Conservation (phyloP, 1,140 invertebrate genomes). For the Panagrolaimus sp. region DNA sequence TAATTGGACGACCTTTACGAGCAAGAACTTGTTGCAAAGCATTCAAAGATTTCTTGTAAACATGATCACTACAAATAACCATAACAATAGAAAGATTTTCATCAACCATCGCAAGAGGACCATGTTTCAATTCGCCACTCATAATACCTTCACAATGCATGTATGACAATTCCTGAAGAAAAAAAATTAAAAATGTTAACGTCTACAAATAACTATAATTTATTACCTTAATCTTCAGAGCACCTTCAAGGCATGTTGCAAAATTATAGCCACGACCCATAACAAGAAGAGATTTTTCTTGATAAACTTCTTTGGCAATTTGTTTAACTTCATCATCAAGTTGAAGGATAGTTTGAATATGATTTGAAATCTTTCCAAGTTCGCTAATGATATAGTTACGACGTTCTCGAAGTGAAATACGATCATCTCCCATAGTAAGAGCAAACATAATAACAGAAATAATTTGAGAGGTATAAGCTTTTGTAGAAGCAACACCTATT, state of each 20-base stretch:
- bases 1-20: slow-evolving; percentile 73
- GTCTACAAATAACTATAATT: slow-evolving; percentile 19
- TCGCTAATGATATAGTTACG: slow-evolving; percentile 80
- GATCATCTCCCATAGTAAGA: slow-evolving; percentile 93
- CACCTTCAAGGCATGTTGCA: slow-evolving; percentile 95
- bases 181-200: slow-evolving; percentile 10
- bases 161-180: slow-evolving; percentile 83
- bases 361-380: slow-evolving; percentile 73
- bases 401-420: slow-evolving; percentile 79
- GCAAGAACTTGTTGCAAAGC: slow-evolving; percentile 78
- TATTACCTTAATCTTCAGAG: slow-evolving; percentile 68
- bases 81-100: slow-evolving; percentile 95
- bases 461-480: slow-evolving; percentile 99
- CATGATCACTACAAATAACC: slow-evolving; percentile 93
- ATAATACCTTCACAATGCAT: slow-evolving; percentile 99
- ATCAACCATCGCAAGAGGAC: slow-evolving; percentile 91
- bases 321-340: slow-evolving; percentile 77
- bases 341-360: slow-evolving; percentile 67
- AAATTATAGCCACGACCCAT: slow-evolving; percentile 99
- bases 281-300: slow-evolving; percentile 87
- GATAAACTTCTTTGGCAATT: slow-evolving; percentile 83
- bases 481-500: slow-evolving; percentile 98
- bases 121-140: slow-evolving; percentile 96
- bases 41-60: slow-evolving; percentile 96
- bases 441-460: slow-evolving; percentile 98